Conservation (phyloP, 2,797 vertebrate species). For the Acipenser ruthenus region DNA sequence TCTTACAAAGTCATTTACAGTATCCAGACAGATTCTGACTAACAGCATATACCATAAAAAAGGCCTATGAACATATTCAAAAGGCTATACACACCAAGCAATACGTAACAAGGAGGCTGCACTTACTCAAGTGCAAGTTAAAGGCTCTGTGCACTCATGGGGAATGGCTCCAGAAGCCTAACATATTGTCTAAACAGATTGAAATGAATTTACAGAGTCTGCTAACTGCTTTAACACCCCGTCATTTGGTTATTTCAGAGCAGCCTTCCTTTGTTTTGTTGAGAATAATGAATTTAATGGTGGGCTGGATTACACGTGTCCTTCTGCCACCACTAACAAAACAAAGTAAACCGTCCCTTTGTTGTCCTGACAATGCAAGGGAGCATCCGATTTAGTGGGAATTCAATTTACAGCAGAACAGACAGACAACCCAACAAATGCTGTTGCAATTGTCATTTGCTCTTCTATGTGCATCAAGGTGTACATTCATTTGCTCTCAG, state of each 20-base stretch:
- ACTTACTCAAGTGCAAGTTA: too few species aligned
- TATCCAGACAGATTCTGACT: too few species aligned
- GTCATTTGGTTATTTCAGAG: constrained; percentile 26
- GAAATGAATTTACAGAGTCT: constrained; percentile 10
- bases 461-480: constrained; percentile 2
- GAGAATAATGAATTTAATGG: constrained; percentile 22
- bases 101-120: constrained; percentile 10
- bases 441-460: constrained; percentile 32
- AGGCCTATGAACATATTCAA: too few species aligned
- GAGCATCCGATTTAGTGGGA: constrained; percentile 13
- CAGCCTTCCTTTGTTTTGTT: not conserved
- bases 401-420: constrained; percentile 32
- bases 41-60: too few species aligned
- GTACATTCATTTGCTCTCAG: not conserved
- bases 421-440: constrained; percentile 25
- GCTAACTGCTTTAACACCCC: constrained; percentile 16
- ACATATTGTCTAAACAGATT: constrained; percentile 17
- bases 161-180: not conserved
- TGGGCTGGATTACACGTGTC: constrained; percentile 35
- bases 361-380: constrained; percentile 30
- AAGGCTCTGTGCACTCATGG: constrained; percentile 7
- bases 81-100: not conserved
- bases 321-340: constrained; percentile 33
- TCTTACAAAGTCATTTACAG: too few species aligned
- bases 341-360: constrained; percentile 47